A percentile compares a stretch with the other conserved stretches of the same genome.
phyloP scores from a whole-genome alignment of 2,797 vertebrate species.

The Orientallactaga sibirica region DNA sequence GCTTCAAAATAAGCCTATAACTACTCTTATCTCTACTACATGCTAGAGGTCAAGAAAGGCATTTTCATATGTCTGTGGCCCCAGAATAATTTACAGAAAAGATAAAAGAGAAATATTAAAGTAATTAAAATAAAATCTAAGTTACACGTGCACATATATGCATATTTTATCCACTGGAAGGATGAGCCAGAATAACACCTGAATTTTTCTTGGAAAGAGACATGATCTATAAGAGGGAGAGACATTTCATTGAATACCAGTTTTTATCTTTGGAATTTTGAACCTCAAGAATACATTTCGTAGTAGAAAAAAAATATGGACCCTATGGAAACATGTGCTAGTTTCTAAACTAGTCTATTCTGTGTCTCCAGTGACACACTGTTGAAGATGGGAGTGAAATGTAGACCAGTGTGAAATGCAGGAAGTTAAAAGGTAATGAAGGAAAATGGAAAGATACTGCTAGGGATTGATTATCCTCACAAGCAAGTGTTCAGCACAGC shows the following conservation, averaged over 20 bases:
- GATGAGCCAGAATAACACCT: slow-evolving; percentile 58
- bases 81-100: slow-evolving; percentile 53
- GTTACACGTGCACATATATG: neutral
- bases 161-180: slow-evolving; percentile 22
- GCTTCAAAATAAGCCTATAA: slow-evolving; percentile 16
- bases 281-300: slow-evolving; percentile 49
- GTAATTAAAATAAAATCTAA: slow-evolving; percentile 56
- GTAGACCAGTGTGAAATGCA: neutral
- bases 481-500: slow-evolving; percentile 15
- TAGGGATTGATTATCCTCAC: neutral
- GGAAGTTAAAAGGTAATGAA: slow-evolving; percentile 43
- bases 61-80: neutral
- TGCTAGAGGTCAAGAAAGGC: slow-evolving; percentile 45
- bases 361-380: slow-evolving; percentile 10
- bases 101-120: slow-evolving; percentile 48
- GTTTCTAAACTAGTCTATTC: slow-evolving; percentile 35
- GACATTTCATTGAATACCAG: slow-evolving; percentile 45
- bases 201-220: slow-evolving; percentile 15
- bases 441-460: neutral
- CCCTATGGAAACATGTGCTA: slow-evolving; percentile 22
- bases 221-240: neutral
- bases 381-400: slow-evolving; percentile 31
- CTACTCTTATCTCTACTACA: neutral
- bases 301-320: neutral
- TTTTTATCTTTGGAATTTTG: slow-evolving; percentile 64